Evolutionary conservation across 2,797 vertebrate genomes (phyloP).

Genomic region (Microctenopoma stevenorrisi): DNA sequence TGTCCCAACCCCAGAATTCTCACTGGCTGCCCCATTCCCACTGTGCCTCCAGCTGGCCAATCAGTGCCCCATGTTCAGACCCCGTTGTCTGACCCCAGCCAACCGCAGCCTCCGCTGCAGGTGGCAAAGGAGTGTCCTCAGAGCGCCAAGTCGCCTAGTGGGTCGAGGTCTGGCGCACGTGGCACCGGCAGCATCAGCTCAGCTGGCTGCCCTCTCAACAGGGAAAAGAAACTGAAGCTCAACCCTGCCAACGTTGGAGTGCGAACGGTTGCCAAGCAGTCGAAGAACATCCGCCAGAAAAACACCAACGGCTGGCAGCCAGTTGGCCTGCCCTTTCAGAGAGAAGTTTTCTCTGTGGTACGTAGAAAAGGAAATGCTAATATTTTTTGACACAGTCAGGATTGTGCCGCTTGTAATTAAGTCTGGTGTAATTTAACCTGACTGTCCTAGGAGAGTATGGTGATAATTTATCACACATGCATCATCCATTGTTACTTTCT

Average conservation of each 20-base stretch:
- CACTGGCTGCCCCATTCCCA: constrained; percentile 94
- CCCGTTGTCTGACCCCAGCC: constrained; percentile 89
- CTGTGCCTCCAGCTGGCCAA: constrained; percentile 93
- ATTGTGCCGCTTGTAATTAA: constrained; percentile 41
- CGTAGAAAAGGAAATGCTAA: constrained; percentile 70
- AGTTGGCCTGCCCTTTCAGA: constrained; percentile 92
- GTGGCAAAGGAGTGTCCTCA: constrained; percentile 94
- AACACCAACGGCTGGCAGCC: constrained; percentile 97
- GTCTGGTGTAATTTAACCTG: constrained; percentile 30
- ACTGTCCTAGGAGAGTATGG: constrained; percentile 9
- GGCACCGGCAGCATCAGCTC: constrained; percentile 74
- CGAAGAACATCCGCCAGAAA: constrained; percentile 87
- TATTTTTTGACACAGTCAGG: constrained; percentile 25
- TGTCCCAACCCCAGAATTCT: constrained; percentile 91
- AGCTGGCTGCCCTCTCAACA: constrained; percentile 85
- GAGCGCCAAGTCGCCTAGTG: constrained; percentile 94
- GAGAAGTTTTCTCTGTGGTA: constrained; percentile 96
- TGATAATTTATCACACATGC: constrained; percentile 17
- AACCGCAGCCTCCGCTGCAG: constrained; percentile 84
- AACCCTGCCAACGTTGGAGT: constrained; percentile 80
- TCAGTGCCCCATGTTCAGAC: constrained; percentile 93
- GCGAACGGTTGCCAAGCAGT: constrained; percentile 88
- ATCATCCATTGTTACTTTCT: constrained; percentile 6
- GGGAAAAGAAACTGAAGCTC: constrained; percentile 90
- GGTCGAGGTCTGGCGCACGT: constrained; percentile 90